Evolutionary conservation across 2,888 invertebrate species (phyloP), one percentile per base, ranked within the genome.

Genomic region (Cistogaster globosa): DNA sequence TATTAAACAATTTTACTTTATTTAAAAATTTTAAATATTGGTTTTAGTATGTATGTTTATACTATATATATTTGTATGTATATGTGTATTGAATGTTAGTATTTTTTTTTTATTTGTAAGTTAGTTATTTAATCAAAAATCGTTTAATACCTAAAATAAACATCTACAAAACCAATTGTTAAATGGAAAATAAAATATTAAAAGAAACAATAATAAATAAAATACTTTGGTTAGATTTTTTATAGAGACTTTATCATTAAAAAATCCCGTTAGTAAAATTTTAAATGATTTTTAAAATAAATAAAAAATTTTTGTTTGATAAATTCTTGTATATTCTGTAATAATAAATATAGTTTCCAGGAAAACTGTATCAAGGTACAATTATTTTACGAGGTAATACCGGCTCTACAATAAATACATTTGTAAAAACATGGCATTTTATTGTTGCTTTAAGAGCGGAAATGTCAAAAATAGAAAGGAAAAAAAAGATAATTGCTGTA

Each of bases 1-100:
- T 84, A 69, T 79, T 79, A 16, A 71, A 75, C 84, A 79, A 75
- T 65, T 79, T 79, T 72, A 78, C 36, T 75, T 83, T 79, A 77
- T 74, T 83, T 76, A 51, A 14, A 48, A 18, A 57, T 74, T 71
- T 32, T 78, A 14, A 51, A 76, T 71, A 53, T 60, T 68, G 69
- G 53, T 58, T 79, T 18, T 57, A 16, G 22, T 22, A 55, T 55
- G 26, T 32, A 57, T 57, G 48, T 67, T 42, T 36, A 38, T 20
- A 42, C 60, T 63, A 67, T 68, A 60, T 78, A 16, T 67, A 58
- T 63, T 22, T 48, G 69, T 63, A n/a, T n/a, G n/a, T n/a, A 58
- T 80, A 53, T 77, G 45, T 32, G 42, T 65, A 62, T 18, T 75
- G 7, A 38, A 69, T 78, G 65, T 80, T 65, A 65, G 74, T 57